Base-by-base conservation (phyloP, 2,797 vertebrate genomes). In the Lepidocolaptes lacrymiger region DNA sequence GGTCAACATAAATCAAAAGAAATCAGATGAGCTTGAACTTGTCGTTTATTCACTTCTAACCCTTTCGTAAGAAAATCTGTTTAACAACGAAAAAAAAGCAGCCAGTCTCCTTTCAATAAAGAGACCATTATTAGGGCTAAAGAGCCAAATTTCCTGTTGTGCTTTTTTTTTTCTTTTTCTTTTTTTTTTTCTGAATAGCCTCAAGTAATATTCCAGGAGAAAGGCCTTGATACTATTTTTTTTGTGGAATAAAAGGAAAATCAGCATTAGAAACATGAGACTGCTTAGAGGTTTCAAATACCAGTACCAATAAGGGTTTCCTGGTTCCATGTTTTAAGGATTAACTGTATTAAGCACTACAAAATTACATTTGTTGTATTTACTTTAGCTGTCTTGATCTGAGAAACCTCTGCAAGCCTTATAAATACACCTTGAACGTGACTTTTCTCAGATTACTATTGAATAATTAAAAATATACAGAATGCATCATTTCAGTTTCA, bases 1-100 rank as follows among this genome's bases (percentile, higher is more conserved):
- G 98, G 98, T 98, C 98, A 96, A 56, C 87, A 95, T 90, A 97
- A 97, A 96, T 96, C 97, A 97, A 76, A 97, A 96, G 98, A 95
- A 98, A 97, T 98, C 98, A 98, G 97, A 98, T 93, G 97, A 95
- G 90, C 91, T 91, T 73, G 89, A 96, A 95, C 86, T 96, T 81
- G 91, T 72, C 32, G 2, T 91, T 96, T 97, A 97, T 97, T 95
- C 93, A 94, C 96, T 97, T 97, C 96, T 95, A 86, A 89, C 85
- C 78, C 91, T 95, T 96, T 97, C 97, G 95, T 86, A 87, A 95
- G 93, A 96, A 98, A 97, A 95, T 84, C 91, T 92, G 81, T 95
- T 96, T 85, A 89, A 76, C 66, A 62, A 87, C 91, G 93, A 86
- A 78, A 56, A 56, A 48, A 27, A 73, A 81, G 92, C 79, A 59